A percentile compares a stretch with the other conserved stretches of the same genome.
These are phyloP conservation scores for Limosa lapponica DNA, from an alignment of 2,797 vertebrate genomes.

Conservation along the genomic window DNA sequence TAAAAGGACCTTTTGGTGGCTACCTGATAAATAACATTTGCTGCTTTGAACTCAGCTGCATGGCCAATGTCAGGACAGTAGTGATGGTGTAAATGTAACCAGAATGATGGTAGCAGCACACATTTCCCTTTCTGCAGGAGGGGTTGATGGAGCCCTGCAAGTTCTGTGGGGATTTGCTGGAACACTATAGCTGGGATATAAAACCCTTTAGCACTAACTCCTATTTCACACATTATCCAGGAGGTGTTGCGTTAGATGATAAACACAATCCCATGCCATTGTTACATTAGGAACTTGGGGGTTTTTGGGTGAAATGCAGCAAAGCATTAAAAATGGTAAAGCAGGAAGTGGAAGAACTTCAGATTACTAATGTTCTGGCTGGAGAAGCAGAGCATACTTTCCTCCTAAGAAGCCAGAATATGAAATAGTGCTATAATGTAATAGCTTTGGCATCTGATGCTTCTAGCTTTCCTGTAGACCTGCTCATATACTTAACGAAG, in stretches of 20 bases:
- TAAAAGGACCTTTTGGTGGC: not conserved
- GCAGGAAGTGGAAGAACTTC: not conserved
- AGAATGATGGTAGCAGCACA: not conserved
- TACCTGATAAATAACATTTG: not conserved
- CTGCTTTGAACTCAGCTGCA: not conserved
- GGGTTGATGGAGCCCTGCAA: too few relatives aligned
- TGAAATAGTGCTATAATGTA: not conserved
- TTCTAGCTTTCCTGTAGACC: not conserved
- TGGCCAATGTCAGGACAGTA: not conserved
- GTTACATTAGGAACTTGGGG: fast-evolving
- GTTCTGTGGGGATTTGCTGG: not conserved
- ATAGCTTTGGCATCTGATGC: not conserved
- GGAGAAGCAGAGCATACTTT: not conserved
- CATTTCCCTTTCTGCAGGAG: too few relatives aligned
- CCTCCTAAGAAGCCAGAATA: not conserved
- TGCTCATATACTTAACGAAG: not conserved
- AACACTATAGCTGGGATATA: not conserved
- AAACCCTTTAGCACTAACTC: not conserved
- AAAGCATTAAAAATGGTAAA: not conserved
- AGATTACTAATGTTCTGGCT: not conserved
- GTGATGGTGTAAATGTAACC: not conserved
- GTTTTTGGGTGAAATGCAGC: not conserved
- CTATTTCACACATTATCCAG: not conserved
- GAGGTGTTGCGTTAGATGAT: not conserved
- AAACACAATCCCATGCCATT: not conserved